A percentile compares a stretch with the other conserved stretches of the same genome.
These are phyloP conservation scores for Marcusenius ussheri DNA, from an alignment of 2,113 vertebrate species.

Conservation along the genomic window DNA sequence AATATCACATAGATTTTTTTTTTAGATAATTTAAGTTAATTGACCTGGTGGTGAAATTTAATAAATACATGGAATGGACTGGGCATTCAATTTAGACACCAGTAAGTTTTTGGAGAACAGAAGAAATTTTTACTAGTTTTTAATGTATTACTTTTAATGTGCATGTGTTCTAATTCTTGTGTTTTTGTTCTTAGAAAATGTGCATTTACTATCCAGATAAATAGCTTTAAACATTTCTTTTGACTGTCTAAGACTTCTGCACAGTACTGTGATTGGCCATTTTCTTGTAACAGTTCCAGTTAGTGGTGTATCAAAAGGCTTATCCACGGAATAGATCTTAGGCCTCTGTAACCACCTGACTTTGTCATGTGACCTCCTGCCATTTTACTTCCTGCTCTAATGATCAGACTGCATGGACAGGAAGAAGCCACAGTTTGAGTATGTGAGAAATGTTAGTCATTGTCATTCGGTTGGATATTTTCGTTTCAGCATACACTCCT, in stretches of 20 bases:
- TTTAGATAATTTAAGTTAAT: too few relatives aligned
- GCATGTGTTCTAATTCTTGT: not conserved
- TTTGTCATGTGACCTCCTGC: not conserved
- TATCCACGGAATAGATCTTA: not conserved
- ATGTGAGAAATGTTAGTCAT: not conserved
- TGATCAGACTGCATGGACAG: not conserved
- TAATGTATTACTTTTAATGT: not conserved
- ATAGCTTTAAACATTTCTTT: not conserved
- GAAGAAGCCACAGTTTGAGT: not conserved
- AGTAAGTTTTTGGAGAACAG: not conserved
- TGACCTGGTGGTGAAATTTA: not conserved
- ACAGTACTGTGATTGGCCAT: not conserved
- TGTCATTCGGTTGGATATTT: not conserved
- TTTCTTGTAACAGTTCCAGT: not conserved
- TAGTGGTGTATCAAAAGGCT: not conserved
- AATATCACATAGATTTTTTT: too few relatives aligned
- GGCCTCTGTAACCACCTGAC: not conserved
- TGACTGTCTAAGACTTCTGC: not conserved
- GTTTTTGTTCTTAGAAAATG: not conserved
- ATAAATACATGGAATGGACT: not conserved
- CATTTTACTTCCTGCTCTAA: not conserved
- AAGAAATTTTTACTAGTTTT: not conserved
- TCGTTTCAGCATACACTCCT: conserved; percentile 73
- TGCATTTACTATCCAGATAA: not conserved
- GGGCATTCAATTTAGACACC: not conserved